Base-by-base conservation (phyloP, 92 coral and sea anemone species). In the Palythoa grandis region DNA sequence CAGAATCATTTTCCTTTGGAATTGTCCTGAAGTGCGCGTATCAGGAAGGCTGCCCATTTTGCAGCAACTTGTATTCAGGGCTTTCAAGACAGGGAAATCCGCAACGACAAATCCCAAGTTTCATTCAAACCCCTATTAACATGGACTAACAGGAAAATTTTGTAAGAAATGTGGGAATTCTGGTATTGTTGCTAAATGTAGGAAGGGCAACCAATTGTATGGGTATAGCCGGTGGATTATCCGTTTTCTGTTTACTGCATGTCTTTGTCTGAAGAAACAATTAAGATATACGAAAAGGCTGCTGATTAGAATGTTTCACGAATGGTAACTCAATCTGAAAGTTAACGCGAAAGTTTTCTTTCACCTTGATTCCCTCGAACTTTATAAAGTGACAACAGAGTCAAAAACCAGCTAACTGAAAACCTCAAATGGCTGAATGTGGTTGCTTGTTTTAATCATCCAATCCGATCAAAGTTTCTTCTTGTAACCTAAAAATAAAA, bases 401-500 rank as follows among this genome's bases (percentile, higher is more conserved):
- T 19, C 7, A 23, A 75, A 75, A 75, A 23, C 2, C 58, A 53
- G n/a, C 37, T n/a, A 56, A 11, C 61, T 61, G 68, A 58, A 79
- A 66, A 22, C 11, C 19, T 39, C 4, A 13, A 61, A 63, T 38
- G 35, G 6, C 84, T 29, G 56, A 63, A 61, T 63, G 22, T 14
- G 43, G 39, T 17, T 13, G 43, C 66, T 76, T n/a, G 48, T 53
- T 39, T 76, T 76, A 17, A 2, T 53, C 70, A 11, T 63, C 72
- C 5, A 67, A 6, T 39, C 38, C 73, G 1, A 68, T 50, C 25
- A 40, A 23, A 0, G 84, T 67, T 79, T 79, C 84, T 39, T 79
- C 84, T 63, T 61, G 73, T 47, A 79, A 60, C 16, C 84, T 79
- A 37, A 14, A 61, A 66, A 63, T 7, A 20, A 2, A 63, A 63